Base-by-base conservation (phyloP, 2,113 vertebrate genomes). In the Stegastes partitus region DNA sequence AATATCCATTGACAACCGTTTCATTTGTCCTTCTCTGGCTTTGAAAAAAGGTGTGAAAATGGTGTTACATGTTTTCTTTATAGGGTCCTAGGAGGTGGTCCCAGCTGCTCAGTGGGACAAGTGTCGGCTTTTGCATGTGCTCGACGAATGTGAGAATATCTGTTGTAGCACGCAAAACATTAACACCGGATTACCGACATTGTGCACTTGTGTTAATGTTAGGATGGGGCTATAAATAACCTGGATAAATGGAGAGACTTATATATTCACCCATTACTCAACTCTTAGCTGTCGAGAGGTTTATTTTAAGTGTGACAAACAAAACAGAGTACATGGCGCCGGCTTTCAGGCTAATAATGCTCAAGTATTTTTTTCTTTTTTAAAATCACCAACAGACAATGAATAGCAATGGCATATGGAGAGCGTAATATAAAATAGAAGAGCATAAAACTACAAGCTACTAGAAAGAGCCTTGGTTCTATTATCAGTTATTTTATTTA, bases 41-140 rank as follows among this genome's bases (percentile, higher is more conserved):
- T 83, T 18, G 44, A 76, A 80, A 73, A 81, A 76, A 81, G 70
- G 72, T 80, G 70, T 67, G 64, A 82, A 83, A 87, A 57, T 14
- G 7, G 31, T n/a, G 28, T 26, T 57, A 37, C 68, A 47, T 28
- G 64, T 74, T 85, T 75, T 72, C 51, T 74, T 82, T 76, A 47
- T 3, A 45, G 49, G 14, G 18, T 49, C 57, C 22, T 44, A 10
- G 67, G 51, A 64, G 79, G 54, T 26, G 66, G 78, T 49, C 50
- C 39, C 1, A 1, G 37, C 25, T 16, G 28, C 70, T 47, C 10
- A 58, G 14, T 25, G 45, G 18, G 69, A 80, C 9, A 49, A 59
- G 15, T 25, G 25, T 21, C 19, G 62, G 45, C 6, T 1, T 79
- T 86, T 58, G 49, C 53, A 84, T 57, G 5, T 9, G 5, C n/a